Evolutionary conservation across 2,113 vertebrate species (phyloP), one percentile per base, ranked within the genome.

Genomic region (Hemiprocne comata): DNA sequence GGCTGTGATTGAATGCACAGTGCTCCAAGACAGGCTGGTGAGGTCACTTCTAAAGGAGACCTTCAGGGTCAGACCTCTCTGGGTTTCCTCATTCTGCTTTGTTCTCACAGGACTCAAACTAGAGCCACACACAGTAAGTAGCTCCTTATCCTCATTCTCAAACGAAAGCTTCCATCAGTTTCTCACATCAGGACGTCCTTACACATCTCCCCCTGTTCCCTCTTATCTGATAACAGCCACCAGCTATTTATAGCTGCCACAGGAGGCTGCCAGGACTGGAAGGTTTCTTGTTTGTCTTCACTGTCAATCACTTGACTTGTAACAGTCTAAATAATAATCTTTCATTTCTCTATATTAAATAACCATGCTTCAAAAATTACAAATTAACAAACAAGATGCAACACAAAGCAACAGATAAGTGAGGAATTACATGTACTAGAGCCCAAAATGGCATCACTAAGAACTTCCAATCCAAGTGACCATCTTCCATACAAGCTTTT

Each of bases 1-100:
- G 54, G 15, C 4, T 62, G 44, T 3, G 10, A 24, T 0, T 16
- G 14, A 11, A 26, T 0, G 2, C 2, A 11, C 65, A 34, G 28
- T 31, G 75, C 51, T 24, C 78, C 3, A 4, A 53, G 26, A 50
- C 40, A n/a, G 33, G 6, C 51, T 57, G 61, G 19, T 4, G 31
- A 44, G 64, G 57, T 13, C 64, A 2, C 38, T 36, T 4, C 4
- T 19, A 31, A 55, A 55, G 54, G 54, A 55, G 29, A 57, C 17
- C 54, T 33, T 57, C 6, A 57, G 54, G 54, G 33, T 33, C 28
- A 57, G 33, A 57, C 18, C 31, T 33, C 54, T 57, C 33, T 33
- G 54, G 29, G 20, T 57, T 33, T 31, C 31, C 54, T 33, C 29
- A 19, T 33, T 33, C 29, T 57, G 54, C 54, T 57, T 57, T 20